Evolutionary conservation across 2,113 vertebrate genomes (phyloP).

Genomic region (Prinia subflava): DNA sequence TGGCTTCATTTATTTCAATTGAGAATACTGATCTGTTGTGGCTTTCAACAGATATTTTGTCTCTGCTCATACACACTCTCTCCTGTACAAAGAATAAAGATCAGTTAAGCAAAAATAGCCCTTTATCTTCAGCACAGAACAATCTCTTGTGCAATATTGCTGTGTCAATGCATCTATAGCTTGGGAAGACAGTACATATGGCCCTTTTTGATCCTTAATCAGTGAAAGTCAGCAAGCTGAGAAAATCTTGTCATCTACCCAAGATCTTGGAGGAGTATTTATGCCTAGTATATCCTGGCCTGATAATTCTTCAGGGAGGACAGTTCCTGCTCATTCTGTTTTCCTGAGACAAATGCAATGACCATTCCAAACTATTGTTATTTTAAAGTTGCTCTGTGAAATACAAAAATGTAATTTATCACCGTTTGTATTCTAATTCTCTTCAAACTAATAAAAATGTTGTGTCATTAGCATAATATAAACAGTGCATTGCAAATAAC

Average conservation of each 20-base stretch:
- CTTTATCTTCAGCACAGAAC: not conserved
- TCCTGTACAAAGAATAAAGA: not conserved
- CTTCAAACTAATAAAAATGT: not conserved
- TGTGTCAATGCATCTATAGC: not conserved
- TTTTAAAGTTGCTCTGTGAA: not conserved
- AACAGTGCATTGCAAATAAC: not conserved
- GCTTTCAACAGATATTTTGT: not conserved
- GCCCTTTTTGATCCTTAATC: not conserved
- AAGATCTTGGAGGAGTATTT: not conserved
- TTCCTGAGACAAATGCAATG: not conserved
- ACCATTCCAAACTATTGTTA: not conserved
- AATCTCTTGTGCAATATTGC: not conserved
- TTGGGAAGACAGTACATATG: not conserved
- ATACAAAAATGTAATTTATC: not conserved
- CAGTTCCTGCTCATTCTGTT: not conserved
- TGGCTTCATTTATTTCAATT: not conserved
- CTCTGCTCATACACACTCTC: not conserved
- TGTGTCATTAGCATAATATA: not conserved
- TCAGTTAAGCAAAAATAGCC: not conserved
- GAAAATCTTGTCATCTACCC: not conserved
- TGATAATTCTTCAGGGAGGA: not conserved
- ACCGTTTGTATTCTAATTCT: not conserved
- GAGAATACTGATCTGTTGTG: not conserved
- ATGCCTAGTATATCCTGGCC: not conserved
- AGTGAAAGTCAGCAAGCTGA: not conserved